Conservation (phyloP, 2,797 vertebrate genomes). For the Acanthurus lineatus region DNA sequence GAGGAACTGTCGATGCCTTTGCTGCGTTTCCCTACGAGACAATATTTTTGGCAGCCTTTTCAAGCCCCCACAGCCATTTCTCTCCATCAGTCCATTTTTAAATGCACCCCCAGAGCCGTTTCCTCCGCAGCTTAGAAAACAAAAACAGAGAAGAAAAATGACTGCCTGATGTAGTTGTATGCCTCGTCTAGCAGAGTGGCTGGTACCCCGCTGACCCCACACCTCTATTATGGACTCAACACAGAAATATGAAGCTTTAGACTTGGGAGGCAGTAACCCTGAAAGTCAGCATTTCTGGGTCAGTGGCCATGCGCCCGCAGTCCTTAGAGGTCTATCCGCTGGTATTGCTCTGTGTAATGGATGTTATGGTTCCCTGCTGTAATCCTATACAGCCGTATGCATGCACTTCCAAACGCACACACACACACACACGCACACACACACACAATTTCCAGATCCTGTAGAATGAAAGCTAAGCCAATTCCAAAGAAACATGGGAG, state of each 20-base stretch:
- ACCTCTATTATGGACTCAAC: conserved; percentile 67
- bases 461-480: conserved; percentile 27
- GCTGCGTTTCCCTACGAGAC: conserved; percentile 42
- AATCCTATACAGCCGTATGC: conserved; percentile 30
- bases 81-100: conserved; percentile 48
- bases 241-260: conserved; percentile 54
- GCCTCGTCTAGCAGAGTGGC: conserved; percentile 53
- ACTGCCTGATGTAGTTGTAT: conserved; percentile 53
- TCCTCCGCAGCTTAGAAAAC: conserved; percentile 27
- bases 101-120: conserved; percentile 55
- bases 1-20: conserved; percentile 28
- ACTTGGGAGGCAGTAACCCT: conserved; percentile 61
- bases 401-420: conserved; percentile 17
- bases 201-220: conserved; percentile 57
- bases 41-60: conserved; percentile 45
- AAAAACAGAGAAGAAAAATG: conserved; percentile 36
- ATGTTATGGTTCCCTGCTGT: conserved; percentile 56
- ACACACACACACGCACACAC: not conserved
- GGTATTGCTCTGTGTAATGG: conserved; percentile 64
- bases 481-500: not conserved
- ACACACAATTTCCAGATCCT: conserved; percentile 4
- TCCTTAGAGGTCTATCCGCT: conserved; percentile 46
- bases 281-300: conserved; percentile 76
- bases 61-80: conserved; percentile 50
- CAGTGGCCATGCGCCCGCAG: conserved; percentile 50